phyloP scores from a whole-genome alignment of 2,888 invertebrate species.

The Callinectes sapidus region DNA sequence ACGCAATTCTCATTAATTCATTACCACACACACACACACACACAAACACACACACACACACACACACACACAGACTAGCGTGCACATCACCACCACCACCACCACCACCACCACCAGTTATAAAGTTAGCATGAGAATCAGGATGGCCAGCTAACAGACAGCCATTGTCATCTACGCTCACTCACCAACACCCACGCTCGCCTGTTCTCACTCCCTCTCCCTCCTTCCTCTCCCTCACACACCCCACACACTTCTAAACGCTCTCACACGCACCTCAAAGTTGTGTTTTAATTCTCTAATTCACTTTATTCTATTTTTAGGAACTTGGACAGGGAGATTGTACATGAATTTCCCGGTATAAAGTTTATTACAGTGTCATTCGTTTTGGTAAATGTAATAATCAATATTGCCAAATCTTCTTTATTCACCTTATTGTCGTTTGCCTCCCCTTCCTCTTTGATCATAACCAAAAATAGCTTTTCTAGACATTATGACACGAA shows the following conservation, averaged over 20 bases:
- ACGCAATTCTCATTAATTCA: background rate
- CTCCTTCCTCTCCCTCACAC: background rate
- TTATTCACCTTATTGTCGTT: no score
- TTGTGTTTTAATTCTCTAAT: background rate
- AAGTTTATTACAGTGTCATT: background rate
- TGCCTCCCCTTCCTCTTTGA: no score
- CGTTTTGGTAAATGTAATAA: background rate
- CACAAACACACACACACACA: no score
- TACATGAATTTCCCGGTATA: background rate
- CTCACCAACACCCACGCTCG: background rate
- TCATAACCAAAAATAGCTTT: no score
- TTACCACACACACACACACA: background rate
- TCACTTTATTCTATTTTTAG: background rate
- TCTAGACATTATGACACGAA: no score
- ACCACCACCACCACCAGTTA: background rate
- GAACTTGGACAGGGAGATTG: background rate
- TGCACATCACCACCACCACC: background rate
- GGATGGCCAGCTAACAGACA: background rate
- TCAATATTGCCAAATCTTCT: no score
- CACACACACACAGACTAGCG: background rate
- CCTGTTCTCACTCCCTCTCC: background rate
- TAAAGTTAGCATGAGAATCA: background rate
- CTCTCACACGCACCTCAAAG: background rate
- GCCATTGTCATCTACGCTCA: background rate
- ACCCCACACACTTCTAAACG: no score